Evolutionary conservation across 2,888 invertebrate genomes (phyloP), one percentile per base, ranked within the genome.

Genomic region (Nymphalis c-album): DNA sequence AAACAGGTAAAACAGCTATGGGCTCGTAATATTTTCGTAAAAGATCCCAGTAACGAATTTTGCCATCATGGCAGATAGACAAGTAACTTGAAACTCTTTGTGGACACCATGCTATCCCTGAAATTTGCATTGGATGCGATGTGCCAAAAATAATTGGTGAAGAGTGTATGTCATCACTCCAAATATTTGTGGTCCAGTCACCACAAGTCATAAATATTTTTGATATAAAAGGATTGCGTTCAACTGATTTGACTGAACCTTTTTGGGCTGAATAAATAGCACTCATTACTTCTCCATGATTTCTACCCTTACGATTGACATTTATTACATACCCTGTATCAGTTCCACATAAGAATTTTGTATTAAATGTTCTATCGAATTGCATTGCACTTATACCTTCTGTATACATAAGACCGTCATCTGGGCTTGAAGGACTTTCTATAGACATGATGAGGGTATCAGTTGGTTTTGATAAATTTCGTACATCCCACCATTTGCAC

Each of bases 1-100:
- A 80, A 77, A 95, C 94, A 84, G 95, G 95, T 4, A 95, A 90
- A 64, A 94, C 92, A 22, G 94, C 84, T 40, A 95, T 93, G 4
- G 97, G 96, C 53, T 93, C 93, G 66, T 93, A 93, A 71, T 95
- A 95, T 79, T 95, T 94, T 71, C 96, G 93, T 45, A 96, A 85
- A 31, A 97, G 85, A 86, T 97, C 97, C 96, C 96, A 97, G 53
- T 95, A 94, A 74, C 96, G 95, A 51, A 97, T 85, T 17, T 94
- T 94, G 0, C 97, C 97, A 77, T 95, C 95, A 16, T 64, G 74
- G 18, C 80, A 75, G 2, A 84, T 79, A 1, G 84, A 73, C 84
- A 87, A 85, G 66, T 83, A 86, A 60, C 82, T 76, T 10, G 86
- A 87, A 50, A 94, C 93, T 74, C 83, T 80, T 18, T 80, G 75